These are phyloP conservation scores for Pipra filicauda DNA, from an alignment of 2,113 vertebrate genomes.

Conservation along the genomic window DNA sequence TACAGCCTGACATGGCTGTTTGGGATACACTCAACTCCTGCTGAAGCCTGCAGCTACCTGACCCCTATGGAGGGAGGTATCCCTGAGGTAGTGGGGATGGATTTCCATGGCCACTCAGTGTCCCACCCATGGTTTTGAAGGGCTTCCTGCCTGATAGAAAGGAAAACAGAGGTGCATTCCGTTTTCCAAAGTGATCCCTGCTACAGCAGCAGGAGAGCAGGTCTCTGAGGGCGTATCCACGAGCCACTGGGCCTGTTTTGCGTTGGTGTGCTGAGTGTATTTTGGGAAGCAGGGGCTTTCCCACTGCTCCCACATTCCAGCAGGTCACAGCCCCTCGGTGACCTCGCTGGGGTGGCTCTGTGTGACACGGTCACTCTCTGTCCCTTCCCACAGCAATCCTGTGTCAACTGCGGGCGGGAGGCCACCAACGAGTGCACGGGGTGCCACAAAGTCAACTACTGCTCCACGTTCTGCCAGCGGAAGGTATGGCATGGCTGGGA, in stretches of 20 bases:
- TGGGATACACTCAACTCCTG: background rate
- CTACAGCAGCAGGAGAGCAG: background rate
- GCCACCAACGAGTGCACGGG: slow-evolving; percentile 92
- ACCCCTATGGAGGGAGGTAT: background rate
- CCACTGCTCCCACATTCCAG: background rate
- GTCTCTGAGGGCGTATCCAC: background rate
- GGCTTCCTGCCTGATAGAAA: background rate
- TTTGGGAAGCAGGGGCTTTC: background rate
- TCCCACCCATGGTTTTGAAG: background rate
- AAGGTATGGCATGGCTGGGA: slow-evolving; percentile 78
- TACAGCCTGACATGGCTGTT: background rate
- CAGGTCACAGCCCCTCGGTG: fast-evolving
- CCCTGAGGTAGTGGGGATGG: background rate
- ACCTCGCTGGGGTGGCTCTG: background rate
- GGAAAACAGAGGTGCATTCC: background rate
- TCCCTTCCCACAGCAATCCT: slow-evolving; percentile 83
- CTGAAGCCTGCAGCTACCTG: background rate
- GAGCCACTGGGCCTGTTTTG: background rate
- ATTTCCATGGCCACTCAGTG: background rate
- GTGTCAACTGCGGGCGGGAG: slow-evolving; percentile 92
- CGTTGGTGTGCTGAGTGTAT: background rate
- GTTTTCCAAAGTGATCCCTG: background rate
- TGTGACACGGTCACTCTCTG: background rate
- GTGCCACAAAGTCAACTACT: slow-evolving; percentile 98
- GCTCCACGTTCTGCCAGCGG: slow-evolving; percentile 94